Conservation (phyloP, 2,797 vertebrate species). For the Chelon labrosus region DNA sequence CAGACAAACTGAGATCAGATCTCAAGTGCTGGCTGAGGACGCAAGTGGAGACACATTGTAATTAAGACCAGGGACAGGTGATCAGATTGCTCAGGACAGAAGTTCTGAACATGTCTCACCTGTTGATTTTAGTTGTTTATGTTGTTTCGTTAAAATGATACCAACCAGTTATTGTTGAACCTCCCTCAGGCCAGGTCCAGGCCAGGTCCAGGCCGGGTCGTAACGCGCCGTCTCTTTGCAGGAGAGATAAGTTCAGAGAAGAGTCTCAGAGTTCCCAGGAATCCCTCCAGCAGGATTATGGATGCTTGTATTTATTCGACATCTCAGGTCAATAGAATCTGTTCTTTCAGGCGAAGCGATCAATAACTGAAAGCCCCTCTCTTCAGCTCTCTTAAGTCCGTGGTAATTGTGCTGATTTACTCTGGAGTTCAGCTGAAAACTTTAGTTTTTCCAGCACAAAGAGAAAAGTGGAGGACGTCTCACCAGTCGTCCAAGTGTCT, state of each 20-base stretch:
- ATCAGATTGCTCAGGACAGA: too few species aligned
- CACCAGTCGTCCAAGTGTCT: too few species aligned
- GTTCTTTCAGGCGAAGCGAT: slow-evolving; percentile 15
- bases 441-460: neutral
- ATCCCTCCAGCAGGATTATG: slow-evolving; percentile 20
- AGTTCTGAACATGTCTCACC: too few species aligned
- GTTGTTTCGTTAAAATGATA: too few species aligned
- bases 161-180: too few species aligned
- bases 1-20: too few species aligned
- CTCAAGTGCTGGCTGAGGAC: too few species aligned
- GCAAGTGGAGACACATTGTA: too few species aligned
- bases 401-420: neutral
- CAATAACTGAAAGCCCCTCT: slow-evolving; percentile 12
- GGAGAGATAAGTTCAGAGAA: neutral
- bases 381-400: slow-evolving; percentile 21
- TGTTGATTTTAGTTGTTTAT: too few species aligned
- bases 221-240: neutral
- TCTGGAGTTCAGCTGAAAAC: neutral
- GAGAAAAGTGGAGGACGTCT: neutral
- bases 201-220: too few species aligned
- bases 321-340: slow-evolving; percentile 6
- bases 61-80: too few species aligned
- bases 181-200: too few species aligned
- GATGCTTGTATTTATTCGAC: slow-evolving; percentile 14
- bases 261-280: neutral